A percentile compares a stretch with the other conserved stretches of the same genome.
phyloP scores from a whole-genome alignment of 2,797 vertebrate species.

The Chelmon rostratus region DNA sequence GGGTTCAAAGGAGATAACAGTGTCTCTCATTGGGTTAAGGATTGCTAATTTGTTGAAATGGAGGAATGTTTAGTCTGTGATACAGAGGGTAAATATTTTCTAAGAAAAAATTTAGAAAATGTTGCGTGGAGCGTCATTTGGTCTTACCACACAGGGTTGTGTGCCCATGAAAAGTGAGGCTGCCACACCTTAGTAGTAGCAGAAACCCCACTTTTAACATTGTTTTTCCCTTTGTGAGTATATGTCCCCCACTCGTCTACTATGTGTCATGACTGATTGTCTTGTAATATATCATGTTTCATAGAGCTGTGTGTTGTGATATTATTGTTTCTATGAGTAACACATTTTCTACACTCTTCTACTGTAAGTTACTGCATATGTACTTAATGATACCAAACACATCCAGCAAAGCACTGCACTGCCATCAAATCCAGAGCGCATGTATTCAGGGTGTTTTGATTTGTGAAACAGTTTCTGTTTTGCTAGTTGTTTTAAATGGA shows the following conservation, averaged over 20 bases:
- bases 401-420: not conserved
- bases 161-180: not conserved
- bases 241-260: not conserved
- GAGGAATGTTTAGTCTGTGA: not conserved
- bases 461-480: slow-evolving; percentile 9
- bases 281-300: not conserved
- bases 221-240: not conserved
- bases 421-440: not conserved
- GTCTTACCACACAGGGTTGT: not conserved
- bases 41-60: not conserved
- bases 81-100: not conserved
- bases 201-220: not conserved
- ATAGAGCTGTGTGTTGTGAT: not conserved
- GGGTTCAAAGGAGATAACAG: not conserved
- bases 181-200: not conserved
- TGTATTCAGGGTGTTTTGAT: slow-evolving; percentile 6
- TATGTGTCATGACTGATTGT: not conserved
- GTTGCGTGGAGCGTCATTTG: not conserved
- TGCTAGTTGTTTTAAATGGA: slow-evolving; percentile 13
- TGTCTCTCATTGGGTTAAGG: not conserved
- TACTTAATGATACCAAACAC: not conserved
- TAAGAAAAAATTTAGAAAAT: not conserved
- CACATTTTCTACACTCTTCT: not conserved
- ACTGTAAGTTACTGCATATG: not conserved
- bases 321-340: not conserved